Base-by-base conservation (phyloP, 2,888 invertebrate genomes). In the Beris morrisii region DNA sequence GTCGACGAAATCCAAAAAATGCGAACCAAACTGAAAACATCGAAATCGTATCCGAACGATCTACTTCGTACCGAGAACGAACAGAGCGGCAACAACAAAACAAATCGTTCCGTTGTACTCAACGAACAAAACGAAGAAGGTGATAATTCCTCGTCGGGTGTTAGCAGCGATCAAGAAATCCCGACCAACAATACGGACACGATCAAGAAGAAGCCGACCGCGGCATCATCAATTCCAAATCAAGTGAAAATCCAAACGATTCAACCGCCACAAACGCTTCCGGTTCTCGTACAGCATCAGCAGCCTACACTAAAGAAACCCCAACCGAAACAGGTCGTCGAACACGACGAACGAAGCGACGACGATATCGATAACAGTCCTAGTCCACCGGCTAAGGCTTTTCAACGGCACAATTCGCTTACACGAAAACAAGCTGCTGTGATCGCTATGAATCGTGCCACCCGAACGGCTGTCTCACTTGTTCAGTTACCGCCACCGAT, bases 1-100 rank as follows among this genome's bases (percentile, higher is more conserved):
- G 93, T 92, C 67, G 93, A 93, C 78, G 93, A 93, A 81, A 93
- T 93, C 65, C 92, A 93, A 78, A 92, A 92, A 79, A 91, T 92
- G 70, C 85, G 92, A 71, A 91, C 90, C 32, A 88, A 91, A 74
- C 83, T 95, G 67, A 93, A 92, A 78, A 90, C 91, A 66, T 93
- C 93, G 6, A 91, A 91, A 78, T 93, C 93, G 11, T 93, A 91
- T 79, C 93, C 93, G 45, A 92, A 92, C 81, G 91, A 92, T 76
- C 87, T 93, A 72, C 79, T 86, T 58, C 76, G 83, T 68, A 84
- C 82, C 70, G 83, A 84, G 73, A 78, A 78, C 46, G 74, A 77
- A 68, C 82, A 83, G 71, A 70, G 76, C 13, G 75, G 72, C 13
- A 71, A 30, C 69, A 69, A 63, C 67, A 70, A 44, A 69, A 67